Conservation (phyloP, 1,140 invertebrate genomes). For the Lucilia cuprina region DNA sequence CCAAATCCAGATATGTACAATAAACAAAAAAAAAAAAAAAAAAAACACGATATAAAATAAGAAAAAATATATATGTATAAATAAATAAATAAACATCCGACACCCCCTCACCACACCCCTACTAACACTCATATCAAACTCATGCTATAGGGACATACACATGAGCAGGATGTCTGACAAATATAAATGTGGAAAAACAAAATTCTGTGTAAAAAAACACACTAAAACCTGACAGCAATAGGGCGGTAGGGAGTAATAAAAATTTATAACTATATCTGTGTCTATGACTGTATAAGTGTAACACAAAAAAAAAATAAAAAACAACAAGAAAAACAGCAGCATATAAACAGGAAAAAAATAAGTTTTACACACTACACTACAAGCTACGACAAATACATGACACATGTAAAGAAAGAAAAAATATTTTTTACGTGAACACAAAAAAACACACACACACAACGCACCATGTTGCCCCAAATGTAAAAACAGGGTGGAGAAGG, state of each 20-base stretch:
- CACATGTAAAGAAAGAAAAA: constrained; percentile 20
- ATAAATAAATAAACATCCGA: constrained; percentile 20
- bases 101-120: background rate
- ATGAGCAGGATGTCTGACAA: constrained; percentile 23
- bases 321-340: background rate
- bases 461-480: background rate
- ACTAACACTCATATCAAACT: background rate
- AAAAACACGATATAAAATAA: background rate
- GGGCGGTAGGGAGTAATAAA: constrained; percentile 33
- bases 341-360: constrained; percentile 17
- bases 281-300: background rate
- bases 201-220: background rate
- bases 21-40: background rate
- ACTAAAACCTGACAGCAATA: constrained; percentile 19
- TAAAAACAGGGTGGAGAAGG: background rate
- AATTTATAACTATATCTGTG: background rate
- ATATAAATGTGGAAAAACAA: background rate
- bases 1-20: background rate
- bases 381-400: constrained; percentile 33
- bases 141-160: background rate
- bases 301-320: background rate
- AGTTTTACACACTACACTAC: constrained; percentile 22
- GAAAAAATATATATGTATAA: background rate
- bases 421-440: background rate
- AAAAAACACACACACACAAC: background rate